These are phyloP conservation scores for Spodoptera litura DNA, from an alignment of 1,140 invertebrate species.

Conservation along the genomic window DNA sequence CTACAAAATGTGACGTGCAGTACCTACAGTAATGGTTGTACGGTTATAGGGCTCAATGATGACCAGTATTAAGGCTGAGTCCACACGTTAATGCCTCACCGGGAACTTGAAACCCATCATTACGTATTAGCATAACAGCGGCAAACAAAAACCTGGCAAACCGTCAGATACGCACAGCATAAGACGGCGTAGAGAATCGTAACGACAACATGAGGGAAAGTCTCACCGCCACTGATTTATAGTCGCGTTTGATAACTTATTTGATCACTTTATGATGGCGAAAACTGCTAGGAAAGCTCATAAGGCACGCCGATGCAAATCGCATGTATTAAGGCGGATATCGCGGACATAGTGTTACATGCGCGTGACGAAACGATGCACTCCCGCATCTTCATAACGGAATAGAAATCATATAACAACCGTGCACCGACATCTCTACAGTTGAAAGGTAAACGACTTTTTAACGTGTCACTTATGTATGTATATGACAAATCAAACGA, in stretches of 20 bases:
- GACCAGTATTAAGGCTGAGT: slow-evolving; percentile 34
- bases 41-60: slow-evolving; percentile 25
- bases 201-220: slow-evolving; percentile 77
- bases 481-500: slow-evolving; percentile 55
- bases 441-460: slow-evolving; percentile 64
- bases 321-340: slow-evolving; percentile 64
- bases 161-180: slow-evolving; percentile 70
- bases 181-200: slow-evolving; percentile 73
- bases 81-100: slow-evolving; percentile 48
- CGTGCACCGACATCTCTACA: slow-evolving; percentile 55
- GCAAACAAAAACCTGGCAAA: slow-evolving; percentile 75
- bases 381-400: slow-evolving; percentile 71
- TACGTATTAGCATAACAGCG: slow-evolving; percentile 74
- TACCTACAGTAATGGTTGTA: slow-evolving; percentile 28
- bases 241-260: slow-evolving; percentile 77
- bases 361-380: slow-evolving; percentile 61
- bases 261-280: slow-evolving; percentile 84
- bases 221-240: slow-evolving; percentile 74
- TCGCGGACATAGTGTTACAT: slow-evolving; percentile 68
- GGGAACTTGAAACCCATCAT: slow-evolving; percentile 69
- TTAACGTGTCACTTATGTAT: slow-evolving; percentile 53
- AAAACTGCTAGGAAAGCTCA: slow-evolving; percentile 78
- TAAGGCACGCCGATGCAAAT: slow-evolving; percentile 79
- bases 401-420: slow-evolving; percentile 68
- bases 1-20: slow-evolving; percentile 28